Evolutionary conservation across 2,113 vertebrate genomes (phyloP).

Genomic region (Gopherus flavomarginatus): DNA sequence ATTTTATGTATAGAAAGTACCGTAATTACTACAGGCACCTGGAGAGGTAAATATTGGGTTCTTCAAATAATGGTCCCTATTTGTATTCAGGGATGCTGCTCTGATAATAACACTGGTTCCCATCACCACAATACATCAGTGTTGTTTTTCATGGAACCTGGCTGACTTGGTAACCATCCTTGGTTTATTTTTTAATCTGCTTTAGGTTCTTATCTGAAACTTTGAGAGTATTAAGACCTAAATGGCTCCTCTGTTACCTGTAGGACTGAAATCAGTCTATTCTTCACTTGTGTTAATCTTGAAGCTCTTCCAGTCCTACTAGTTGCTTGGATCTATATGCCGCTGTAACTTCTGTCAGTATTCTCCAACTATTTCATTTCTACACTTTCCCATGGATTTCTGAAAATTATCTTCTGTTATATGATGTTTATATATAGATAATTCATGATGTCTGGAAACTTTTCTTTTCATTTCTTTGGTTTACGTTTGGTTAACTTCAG

Average conservation of each 20-base stretch:
- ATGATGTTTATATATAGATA: not conserved
- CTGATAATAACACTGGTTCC: not conserved
- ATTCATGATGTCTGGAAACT: not conserved
- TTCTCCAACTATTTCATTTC: not conserved
- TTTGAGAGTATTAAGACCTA: not conserved
- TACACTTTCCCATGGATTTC: not conserved
- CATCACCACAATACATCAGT: not conserved
- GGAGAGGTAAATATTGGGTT: not conserved
- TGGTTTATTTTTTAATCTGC: not conserved
- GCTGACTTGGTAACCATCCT: not conserved
- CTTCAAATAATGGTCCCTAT: not conserved
- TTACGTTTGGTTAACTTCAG: not conserved
- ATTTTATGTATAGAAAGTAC: not conserved
- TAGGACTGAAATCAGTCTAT: not conserved
- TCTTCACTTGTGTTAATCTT: not conserved
- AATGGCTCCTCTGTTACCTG: not conserved
- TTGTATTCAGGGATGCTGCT: not conserved
- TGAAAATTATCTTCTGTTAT: not conserved
- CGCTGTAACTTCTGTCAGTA: not conserved
- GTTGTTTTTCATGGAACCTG: conserved; percentile 1
- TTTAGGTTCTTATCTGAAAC: not conserved
- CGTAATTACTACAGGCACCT: not conserved
- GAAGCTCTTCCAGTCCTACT: not conserved
- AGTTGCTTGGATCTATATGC: not conserved
- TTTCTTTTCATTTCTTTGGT: not conserved